These are phyloP conservation scores for Tachina fera DNA, from an alignment of 2,888 invertebrate species.

Conservation along the genomic window DNA sequence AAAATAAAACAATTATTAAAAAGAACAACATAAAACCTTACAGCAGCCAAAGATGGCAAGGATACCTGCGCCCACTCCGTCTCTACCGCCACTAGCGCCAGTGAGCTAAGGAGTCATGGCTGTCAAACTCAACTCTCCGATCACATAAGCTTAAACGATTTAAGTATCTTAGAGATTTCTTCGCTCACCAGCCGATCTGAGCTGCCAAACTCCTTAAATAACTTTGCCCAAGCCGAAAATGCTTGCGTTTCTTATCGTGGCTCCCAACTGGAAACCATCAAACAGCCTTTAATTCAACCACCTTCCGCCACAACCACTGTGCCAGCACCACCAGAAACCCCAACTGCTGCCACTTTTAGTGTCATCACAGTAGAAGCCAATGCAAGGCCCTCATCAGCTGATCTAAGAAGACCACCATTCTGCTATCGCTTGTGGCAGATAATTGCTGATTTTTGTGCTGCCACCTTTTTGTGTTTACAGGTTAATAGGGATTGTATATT, in stretches of 20 bases:
- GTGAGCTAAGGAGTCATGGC: constrained; percentile 23
- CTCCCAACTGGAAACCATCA: background rate
- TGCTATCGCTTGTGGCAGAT: constrained; percentile 75
- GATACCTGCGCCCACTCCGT: background rate
- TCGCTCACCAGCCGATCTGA: constrained; percentile 31
- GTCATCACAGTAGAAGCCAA: constrained; percentile 77
- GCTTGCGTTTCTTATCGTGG: constrained; percentile 13
- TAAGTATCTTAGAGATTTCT: constrained; percentile 37
- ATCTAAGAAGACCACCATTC: constrained; percentile 72
- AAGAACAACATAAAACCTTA: background rate
- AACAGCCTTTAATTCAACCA: background rate
- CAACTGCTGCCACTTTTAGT: constrained; percentile 62
- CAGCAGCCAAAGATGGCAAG: background rate
- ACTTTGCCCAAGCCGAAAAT: constrained; percentile 53
- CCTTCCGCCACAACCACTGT: background rate
- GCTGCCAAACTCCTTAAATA: constrained; percentile 51
- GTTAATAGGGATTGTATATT: constrained; percentile 81
- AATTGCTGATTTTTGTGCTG: constrained; percentile 71
- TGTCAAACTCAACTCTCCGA: constrained; percentile 34
- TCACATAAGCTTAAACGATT: constrained; percentile 14
- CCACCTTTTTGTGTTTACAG: constrained; percentile 75
- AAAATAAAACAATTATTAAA: background rate
- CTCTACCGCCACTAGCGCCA: constrained; percentile 24
- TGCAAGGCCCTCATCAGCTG: constrained; percentile 73
- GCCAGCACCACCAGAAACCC: background rate